Base-by-base conservation (phyloP, 1,140 invertebrate species). In the Drosophila mojavensis region DNA sequence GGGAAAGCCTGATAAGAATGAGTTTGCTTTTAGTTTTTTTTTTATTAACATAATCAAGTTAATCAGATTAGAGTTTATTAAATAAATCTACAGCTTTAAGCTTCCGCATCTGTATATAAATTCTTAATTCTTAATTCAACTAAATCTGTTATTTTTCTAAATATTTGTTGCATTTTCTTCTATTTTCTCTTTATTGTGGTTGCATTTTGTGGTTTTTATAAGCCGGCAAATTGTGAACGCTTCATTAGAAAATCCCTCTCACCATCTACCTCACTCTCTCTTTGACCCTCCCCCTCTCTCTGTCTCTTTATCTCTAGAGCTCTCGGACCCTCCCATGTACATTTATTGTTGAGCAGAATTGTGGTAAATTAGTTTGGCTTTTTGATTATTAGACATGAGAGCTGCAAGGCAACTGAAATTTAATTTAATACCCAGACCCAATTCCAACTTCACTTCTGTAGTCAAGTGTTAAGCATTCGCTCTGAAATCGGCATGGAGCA, bases 381-480 rank as follows among this genome's bases (percentile, higher is more conserved):
- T 65, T 71, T 66, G 68, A 65, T 65, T 65, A 65, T 47, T 58
- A 51, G 53, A 71, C 24, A 64, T 30, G 45, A 30, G 20, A 41
- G 51, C 45, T 62, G 24, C 54, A 45, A 11, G 45, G 51, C 60
- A 7, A 13, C 20, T 24, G 30, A 15, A n/a, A 39, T 47, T 59
- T 56, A 28, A 56, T 28, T 50, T 13, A 36, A 39, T 26, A 15
- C 24, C 4, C 9, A 15, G 10, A 43, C 39, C 39, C 10, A 66
- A 26, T 26, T 11, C 13, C 24, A 10, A 10, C 36, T 39, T 11
- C 36, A 11, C 10, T 39, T 39, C 24, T 41, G 36, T 11, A n/a
- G 3, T 24, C 54, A 51, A 51, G 50, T 51, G 47, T 50, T 50
- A 39, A 11, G 36, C 10, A 4, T 39, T 39, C 26, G 20, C 47